Percentiles rank a stretch among this genome's conserved stretches.
Conservation (phyloP, 2,888 invertebrate genomes). For the Ophion ventricosus region DNA sequence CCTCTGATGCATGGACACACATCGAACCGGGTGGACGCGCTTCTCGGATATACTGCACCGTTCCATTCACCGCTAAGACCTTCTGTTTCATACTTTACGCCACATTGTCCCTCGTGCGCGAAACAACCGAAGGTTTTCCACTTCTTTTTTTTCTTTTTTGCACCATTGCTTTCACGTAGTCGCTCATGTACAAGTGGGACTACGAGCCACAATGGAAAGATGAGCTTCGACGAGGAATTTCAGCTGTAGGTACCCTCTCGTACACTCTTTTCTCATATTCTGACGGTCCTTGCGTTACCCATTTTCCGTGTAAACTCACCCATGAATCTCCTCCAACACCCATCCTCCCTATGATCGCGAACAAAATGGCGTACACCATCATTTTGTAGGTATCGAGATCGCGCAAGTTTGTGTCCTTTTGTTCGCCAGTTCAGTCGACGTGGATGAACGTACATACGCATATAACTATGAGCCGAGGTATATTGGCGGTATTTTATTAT, state of each 20-base stretch:
- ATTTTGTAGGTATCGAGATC: conserved; percentile 1
- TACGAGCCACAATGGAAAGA: background rate
- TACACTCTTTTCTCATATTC: background rate
- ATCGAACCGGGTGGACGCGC: conserved; percentile 21
- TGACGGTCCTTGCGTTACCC: background rate
- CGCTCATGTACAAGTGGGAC: background rate
- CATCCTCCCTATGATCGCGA: background rate
- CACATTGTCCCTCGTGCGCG: background rate
- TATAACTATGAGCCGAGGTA: conserved; percentile 1
- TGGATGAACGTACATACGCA: background rate
- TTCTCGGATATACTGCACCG: conserved; percentile 18
- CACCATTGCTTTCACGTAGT: conserved; percentile 4
- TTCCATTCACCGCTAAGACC: conserved; percentile 17
- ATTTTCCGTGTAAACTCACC: background rate
- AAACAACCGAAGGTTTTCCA: background rate
- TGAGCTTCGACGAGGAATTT: background rate
- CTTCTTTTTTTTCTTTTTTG: background rate
- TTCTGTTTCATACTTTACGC: background rate
- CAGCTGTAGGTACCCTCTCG: background rate
- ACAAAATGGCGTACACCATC: conserved; percentile 25
- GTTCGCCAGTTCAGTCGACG: background rate
- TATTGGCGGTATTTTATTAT: conserved; percentile 54
- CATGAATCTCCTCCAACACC: background rate
- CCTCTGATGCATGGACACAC: conserved; percentile 14
- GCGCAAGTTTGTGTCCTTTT: conserved; percentile 17